Evolutionary conservation across 1,140 invertebrate genomes (phyloP), one percentile per base, ranked within the genome.

Genomic region (Brachionus sp.): DNA sequence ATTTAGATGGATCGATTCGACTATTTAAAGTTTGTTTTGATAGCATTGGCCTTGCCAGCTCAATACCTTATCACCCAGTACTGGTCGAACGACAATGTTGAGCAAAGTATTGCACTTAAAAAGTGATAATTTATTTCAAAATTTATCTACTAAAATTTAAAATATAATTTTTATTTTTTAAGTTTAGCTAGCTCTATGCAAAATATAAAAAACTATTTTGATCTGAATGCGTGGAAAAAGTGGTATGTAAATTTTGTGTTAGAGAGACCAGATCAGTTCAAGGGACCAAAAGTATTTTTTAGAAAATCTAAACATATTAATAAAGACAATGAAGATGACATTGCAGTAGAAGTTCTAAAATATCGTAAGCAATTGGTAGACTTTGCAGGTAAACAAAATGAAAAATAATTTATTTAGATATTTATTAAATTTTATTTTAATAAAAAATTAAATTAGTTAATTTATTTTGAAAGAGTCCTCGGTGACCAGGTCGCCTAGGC

Each of bases 401-500:
- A 29, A 29, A 29, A 29, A 3, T 2, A 29, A 29, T 53, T 13
- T 78, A 42, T 35, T 19, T 13, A 42, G 6, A n/a, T 53, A 37
- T 2, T 37, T 75, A 29, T n/a, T n/a, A 25, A 6, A 35, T n/a
- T n/a, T n/a, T n/a, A n/a, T n/a, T n/a, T n/a, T n/a, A 42, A 29
- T 2, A 66, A 66, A 25, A 66, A 66, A 23, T 42, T 70, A 37
- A 42, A 35, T 16, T 5, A n/a, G n/a, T n/a, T 53, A 5, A 53
- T 53, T 53, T 53, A 19, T 7, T 53, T 19, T 53, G 7, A 5
- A 19, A 70, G 89, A 77, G 19, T 90, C 90, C 6, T 85, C 86
- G 16, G 86, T 87, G 35, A 87, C 87, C 33, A 84, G 90, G 37
- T 84, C 84, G 62, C 84, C 85, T 13, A 86, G 90, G 42, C 87